A percentile compares a stretch with the other conserved stretches of the same genome.
phyloP scores from a whole-genome alignment of 2,797 vertebrate species.

The Merluccius polli region DNA sequence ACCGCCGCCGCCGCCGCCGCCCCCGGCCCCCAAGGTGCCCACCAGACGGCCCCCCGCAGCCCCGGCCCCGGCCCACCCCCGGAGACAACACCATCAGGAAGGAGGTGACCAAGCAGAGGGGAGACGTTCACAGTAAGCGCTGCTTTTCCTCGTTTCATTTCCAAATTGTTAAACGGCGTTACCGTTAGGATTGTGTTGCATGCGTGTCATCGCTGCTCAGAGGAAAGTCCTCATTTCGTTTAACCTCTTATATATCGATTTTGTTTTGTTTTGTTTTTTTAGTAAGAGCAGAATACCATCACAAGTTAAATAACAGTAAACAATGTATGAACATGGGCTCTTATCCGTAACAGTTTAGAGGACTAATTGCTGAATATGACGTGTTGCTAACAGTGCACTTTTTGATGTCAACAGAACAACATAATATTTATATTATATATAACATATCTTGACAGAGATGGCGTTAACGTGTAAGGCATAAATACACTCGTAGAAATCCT shows the following conservation, averaged over 20 bases:
- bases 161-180: too few species aligned
- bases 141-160: not conserved
- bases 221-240: not conserved
- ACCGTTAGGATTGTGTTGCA: not conserved
- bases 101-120: conserved; percentile 87
- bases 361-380: not conserved
- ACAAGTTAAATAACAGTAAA: not conserved
- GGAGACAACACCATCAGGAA: conserved; percentile 86
- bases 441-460: not conserved
- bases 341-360: not conserved
- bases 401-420: not conserved
- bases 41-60: conserved; percentile 42
- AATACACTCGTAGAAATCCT: not conserved
- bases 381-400: not conserved
- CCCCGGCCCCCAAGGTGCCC: conserved; percentile 24
- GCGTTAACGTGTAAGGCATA: not conserved
- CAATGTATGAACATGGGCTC: not conserved
- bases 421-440: too few species aligned
- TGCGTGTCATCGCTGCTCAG: too few species aligned
- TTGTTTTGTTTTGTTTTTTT: not conserved
- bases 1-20: conserved; percentile 39
- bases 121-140: conserved; percentile 94
- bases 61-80: conserved; percentile 50
- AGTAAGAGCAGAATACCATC: not conserved
- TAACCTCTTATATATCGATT: not conserved